Evolutionary conservation across 2,113 vertebrate species (phyloP).

Genomic region (Nerophis lumbriciformis): DNA sequence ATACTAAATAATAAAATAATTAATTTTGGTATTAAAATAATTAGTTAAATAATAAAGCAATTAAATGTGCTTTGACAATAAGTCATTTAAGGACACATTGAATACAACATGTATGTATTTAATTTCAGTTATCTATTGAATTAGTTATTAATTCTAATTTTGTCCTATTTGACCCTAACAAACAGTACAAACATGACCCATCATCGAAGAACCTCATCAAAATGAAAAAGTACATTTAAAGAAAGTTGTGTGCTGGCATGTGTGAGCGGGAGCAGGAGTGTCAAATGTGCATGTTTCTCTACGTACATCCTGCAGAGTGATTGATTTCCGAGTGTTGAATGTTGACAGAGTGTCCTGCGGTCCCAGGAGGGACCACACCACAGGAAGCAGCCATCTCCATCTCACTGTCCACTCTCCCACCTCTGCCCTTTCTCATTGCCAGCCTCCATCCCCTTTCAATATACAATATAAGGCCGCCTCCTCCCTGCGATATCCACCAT

Average conservation of each 20-base stretch:
- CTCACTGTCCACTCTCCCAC: slow-evolving; percentile 19
- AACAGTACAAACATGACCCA: no score
- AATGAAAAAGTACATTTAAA: neutral
- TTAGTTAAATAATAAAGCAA: no score
- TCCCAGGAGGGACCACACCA: slow-evolving; percentile 63
- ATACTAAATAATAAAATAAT: no score
- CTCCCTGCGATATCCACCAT: slow-evolving; percentile 35
- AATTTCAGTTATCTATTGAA: no score
- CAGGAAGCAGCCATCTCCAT: slow-evolving; percentile 41
- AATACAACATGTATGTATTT: no score
- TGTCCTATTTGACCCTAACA: no score
- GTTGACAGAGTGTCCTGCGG: slow-evolving; percentile 58
- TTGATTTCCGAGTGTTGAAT: slow-evolving; percentile 66
- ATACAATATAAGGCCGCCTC: slow-evolving; percentile 37
- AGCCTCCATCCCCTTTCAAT: slow-evolving; percentile 39
- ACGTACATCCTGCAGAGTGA: slow-evolving; percentile 53
- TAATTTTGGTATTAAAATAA: no score
- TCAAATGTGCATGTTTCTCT: slow-evolving; percentile 27
- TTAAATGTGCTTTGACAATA: no score
- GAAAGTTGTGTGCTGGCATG: slow-evolving; percentile 9
- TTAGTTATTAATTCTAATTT: no score
- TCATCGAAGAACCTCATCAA: neutral
- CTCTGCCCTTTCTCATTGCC: slow-evolving; percentile 36
- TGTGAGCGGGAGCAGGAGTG: slow-evolving; percentile 17
- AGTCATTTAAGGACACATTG: no score